Base-by-base conservation (phyloP, 2,888 invertebrate species). In the Acanthosoma haemorrhoidale region DNA sequence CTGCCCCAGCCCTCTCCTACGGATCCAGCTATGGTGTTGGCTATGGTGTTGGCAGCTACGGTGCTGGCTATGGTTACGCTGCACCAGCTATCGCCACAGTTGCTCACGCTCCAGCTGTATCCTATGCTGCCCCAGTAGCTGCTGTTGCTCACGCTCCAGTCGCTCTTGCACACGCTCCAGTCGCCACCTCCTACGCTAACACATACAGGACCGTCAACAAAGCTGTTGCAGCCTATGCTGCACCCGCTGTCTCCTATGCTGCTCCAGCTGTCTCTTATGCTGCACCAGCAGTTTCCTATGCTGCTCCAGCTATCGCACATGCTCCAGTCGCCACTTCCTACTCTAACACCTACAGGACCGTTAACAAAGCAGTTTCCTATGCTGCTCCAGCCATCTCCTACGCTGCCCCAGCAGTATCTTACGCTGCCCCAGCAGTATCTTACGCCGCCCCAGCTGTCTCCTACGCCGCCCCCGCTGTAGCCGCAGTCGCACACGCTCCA, bases 141-240 rank as follows among this genome's bases (percentile, higher is more conserved):
- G 73, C 76, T 11, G 77, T 77, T 71, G 73, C 76, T 51, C 21
- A 51, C 13, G 43, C 74, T 6, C 38, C 75, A 15, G 76, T 75
- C 67, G 51, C 61, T 36, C 21, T 51, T 5, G 31, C 39, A n/a
- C 25, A 41, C 32, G 66, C 66, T 64, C 71, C 71, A 16, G 60
- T 70, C 31, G 86, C 86, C 74, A 86, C 86, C 75, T 86, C 86
- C 74, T 87, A 87, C 79, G 84, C 87, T 76, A 87, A 86, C 81
- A 83, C 84, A 74, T 84, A 86, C 81, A 86, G 80, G 84, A 86
- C 78, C 16, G 32, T 41, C 66, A 38, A 36, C 71, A 71, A 15
- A 82, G 83, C 51, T 2, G 51, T 51, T 58, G 75, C 77, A 29
- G 82, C 83, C 75, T 78, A 82, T 69, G 66, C 34, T 11, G 78